Evolutionary conservation across 2,888 invertebrate species (phyloP).

Genomic region (Spialia ferax): DNA sequence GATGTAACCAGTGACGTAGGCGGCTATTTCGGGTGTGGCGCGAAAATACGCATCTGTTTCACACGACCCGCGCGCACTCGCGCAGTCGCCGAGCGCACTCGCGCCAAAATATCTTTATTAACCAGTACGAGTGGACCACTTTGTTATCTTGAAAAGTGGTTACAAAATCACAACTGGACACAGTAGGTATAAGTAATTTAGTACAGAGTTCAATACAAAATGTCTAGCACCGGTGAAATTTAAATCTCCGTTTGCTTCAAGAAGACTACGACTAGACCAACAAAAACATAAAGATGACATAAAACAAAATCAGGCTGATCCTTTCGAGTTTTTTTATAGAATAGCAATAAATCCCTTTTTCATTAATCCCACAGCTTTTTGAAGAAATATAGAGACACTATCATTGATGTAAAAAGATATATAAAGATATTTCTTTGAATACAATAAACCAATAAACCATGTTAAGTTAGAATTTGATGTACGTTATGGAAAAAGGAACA

Average conservation of each 20-base stretch:
- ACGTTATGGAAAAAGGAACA: too few species aligned
- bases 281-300: not conserved
- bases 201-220: not conserved
- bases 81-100: conserved; percentile 43
- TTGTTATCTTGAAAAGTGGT: conserved; percentile 10
- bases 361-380: too few species aligned
- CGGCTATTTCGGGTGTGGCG: conserved; percentile 61
- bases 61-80: conserved; percentile 59
- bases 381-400: too few species aligned
- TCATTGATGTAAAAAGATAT: too few species aligned
- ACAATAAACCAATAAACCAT: too few species aligned
- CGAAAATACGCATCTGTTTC: conserved; percentile 66
- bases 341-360: too few species aligned
- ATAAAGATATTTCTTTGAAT: too few species aligned
- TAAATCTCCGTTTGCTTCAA: not conserved
- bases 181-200: not conserved
- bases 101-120: conserved; percentile 44
- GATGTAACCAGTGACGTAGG: conserved; percentile 46
- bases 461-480: too few species aligned
- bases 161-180: not conserved
- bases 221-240: not conserved
- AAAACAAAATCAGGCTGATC: too few species aligned
- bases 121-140: conserved; percentile 10
- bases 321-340: too few species aligned
- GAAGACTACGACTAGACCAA: not conserved